phyloP scores from a whole-genome alignment of 92 coral and sea anemone species.

The Palythoa grandis region DNA sequence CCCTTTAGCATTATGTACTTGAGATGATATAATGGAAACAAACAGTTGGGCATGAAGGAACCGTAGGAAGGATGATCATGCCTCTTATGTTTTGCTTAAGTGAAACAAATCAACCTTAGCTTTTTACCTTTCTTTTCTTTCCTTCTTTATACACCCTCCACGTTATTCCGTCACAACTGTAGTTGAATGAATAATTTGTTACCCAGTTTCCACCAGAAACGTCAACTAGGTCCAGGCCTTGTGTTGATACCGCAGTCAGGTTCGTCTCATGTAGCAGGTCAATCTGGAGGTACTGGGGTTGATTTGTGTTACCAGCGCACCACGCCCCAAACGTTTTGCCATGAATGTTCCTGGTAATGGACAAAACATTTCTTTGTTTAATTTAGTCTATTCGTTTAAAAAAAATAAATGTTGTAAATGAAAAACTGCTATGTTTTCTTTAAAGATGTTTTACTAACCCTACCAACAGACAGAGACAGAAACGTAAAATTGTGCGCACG shows the following conservation, averaged over 20 bases:
- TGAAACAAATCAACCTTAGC: neutral
- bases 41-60: no score
- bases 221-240: slow-evolving; percentile 61
- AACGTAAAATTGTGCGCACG: no score
- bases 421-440: no score
- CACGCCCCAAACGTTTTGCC: slow-evolving; percentile 73
- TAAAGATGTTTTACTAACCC: no score
- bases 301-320: slow-evolving; percentile 62
- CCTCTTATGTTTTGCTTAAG: neutral
- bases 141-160: slow-evolving; percentile 22
- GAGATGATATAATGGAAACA: no score
- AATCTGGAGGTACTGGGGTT: slow-evolving; percentile 67
- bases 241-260: slow-evolving; percentile 76
- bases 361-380: neutral
- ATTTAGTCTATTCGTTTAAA: neutral
- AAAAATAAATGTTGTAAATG: no score
- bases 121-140: slow-evolving; percentile 5
- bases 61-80: no score
- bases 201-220: slow-evolving; percentile 73
- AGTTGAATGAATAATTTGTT: slow-evolving; percentile 69
- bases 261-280: slow-evolving; percentile 67
- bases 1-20: no score
- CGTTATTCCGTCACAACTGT: slow-evolving; percentile 74
- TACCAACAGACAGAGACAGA: no score
- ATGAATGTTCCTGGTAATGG: slow-evolving; percentile 23